Conservation (phyloP, 2,797 vertebrate genomes). For the Clarias pachynema region DNA sequence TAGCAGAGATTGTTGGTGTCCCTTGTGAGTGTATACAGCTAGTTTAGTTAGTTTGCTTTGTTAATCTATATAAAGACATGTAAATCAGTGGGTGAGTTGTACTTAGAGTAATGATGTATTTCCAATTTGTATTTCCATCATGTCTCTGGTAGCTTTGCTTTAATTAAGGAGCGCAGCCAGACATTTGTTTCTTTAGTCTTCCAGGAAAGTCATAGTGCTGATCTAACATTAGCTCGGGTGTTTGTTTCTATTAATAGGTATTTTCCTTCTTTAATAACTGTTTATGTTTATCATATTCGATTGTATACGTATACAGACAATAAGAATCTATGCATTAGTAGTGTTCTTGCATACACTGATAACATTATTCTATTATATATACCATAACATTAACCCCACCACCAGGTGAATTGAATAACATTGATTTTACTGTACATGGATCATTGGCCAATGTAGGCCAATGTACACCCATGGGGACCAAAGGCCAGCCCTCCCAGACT, state of each 20-base stretch:
- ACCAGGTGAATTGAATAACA: too few species aligned
- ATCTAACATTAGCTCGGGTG: background rate
- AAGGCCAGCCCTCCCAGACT: too few species aligned
- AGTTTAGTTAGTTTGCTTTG: background rate
- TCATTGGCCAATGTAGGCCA: too few species aligned
- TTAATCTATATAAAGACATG: background rate
- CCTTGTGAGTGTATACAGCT: background rate
- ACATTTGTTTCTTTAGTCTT: background rate
- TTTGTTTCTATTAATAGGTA: background rate
- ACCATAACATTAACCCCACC: too few species aligned
- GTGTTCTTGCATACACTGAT: background rate
- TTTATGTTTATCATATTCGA: background rate
- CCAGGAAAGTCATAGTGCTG: background rate
- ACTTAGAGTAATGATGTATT: background rate
- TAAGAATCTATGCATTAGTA: background rate
- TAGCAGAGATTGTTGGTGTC: background rate
- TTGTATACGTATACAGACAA: background rate
- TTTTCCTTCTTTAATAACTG: background rate
- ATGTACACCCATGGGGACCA: too few species aligned
- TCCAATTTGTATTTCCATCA: background rate
- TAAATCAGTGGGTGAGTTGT: background rate
- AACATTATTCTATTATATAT: too few species aligned
- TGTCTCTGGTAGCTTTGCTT: background rate
- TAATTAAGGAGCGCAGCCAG: background rate
- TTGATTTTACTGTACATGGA: too few species aligned